Evolutionary conservation across 2,888 invertebrate species (phyloP), one percentile per base, ranked within the genome.

Genomic region (Ernsta delagoae): DNA sequence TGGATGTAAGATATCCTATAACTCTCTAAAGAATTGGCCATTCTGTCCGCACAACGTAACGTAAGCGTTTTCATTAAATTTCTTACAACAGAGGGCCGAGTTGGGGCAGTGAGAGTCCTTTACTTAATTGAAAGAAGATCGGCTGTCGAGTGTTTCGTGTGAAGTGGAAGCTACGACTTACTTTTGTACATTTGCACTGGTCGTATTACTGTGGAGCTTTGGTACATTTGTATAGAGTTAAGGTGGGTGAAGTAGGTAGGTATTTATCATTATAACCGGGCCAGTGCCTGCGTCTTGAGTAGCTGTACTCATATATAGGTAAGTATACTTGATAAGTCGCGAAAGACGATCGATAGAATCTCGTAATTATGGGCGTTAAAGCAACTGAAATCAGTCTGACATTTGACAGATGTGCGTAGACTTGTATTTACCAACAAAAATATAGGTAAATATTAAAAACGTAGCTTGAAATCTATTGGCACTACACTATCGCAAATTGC

Each of bases 81-180:
- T 53, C 50, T 62, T 62, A 53, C 53, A 5, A 53, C 61, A 45
- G 60, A 34, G 45, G 11, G 31, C n/a, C n/a, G 16, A 50, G 36
- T 12, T 9, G 50, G 16, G 24, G 62, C 53, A 62, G 39, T 62
- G 39, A 62, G 62, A 50, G 62, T 39, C 62, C 62, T 62, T 39
- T 53, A 62, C 39, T 62, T 62, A 62, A 62, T 62, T 62, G 62
- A 62, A 62, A 53, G 62, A 39, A 50, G 50, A 62, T 62, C 50
- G 50, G 16, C 11, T 53, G 62, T 53, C 62, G 36, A 62, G 50
- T 34, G 31, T n/a, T 62, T n/a, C 62, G 62, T 62, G 62, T 16
- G 24, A 53, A 53, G 62, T 62, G 53, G 36, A 9, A 24, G 50
- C 39, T 53, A 34, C 50, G 39, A 53, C 53, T 53, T 31, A 53